Base-by-base conservation (phyloP, 2,797 vertebrate genomes). In the Carduelis carduelis region DNA sequence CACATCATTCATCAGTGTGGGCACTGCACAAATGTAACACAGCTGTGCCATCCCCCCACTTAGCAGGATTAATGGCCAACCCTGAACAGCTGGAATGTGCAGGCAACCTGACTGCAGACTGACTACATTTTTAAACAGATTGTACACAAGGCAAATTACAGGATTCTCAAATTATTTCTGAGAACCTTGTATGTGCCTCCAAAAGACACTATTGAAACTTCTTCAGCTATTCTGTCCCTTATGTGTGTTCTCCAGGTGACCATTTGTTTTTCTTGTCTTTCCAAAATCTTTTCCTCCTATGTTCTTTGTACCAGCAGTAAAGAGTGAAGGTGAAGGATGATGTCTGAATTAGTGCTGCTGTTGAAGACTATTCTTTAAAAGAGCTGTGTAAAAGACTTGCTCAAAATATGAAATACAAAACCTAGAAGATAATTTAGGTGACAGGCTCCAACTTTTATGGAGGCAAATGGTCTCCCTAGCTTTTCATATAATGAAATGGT, bases 401-500 rank as follows among this genome's bases (percentile, higher is more conserved):
- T 86, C 18, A 41, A 83, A 39, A 32, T 24, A 56, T 83, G 41
- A 83, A 93, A 83, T 74, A 83, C 9, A 41, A 76, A 61, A 59
- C 20, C 8, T 43, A 47, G n/a, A 61, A 79, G 55, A 85, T 28
- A 27, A 74, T 92, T 86, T 63, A 74, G 77, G 34, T 66, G 44
- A 55, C 49, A 83, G 41, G 6, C 5, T 83, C 8, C 0, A 17
- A 63, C 4, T 74, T 90, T 55, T 26, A 86, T 26, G 32, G 41
- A 77, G 27, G 74, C 11, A 55, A 23, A 86, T 28, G 13, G 6
- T 59, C 2, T 3, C 19, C n/a, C 39, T 30, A 66, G 16, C 10
- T 50, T 80, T 82, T 64, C 30, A 44, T 37, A 49, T 15, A 85
- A 65, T 65, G 6, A 83, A 95, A 74, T 23, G 6, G 5, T 84